Base-by-base conservation (phyloP, 2,113 vertebrate genomes). In the Albula goreensis region DNA sequence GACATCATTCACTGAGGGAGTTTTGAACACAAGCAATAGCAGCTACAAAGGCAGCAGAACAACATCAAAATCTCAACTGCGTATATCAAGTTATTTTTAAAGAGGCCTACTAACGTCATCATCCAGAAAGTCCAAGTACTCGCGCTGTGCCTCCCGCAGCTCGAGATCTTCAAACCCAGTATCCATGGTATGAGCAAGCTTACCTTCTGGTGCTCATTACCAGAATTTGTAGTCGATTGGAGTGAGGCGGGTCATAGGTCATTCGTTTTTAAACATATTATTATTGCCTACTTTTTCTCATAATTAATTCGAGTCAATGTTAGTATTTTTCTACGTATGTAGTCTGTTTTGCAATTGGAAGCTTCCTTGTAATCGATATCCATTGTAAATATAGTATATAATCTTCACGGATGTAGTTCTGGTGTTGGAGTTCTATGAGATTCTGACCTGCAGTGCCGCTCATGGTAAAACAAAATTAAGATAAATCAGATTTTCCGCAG, bases 81-180 rank as follows among this genome's bases (percentile, higher is more conserved):
- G 31, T 41, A 41, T 41, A 41, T 41, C 31, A 81, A 66, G 5
- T 48, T 8, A 52, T 17, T 80, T 22, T 53, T 4, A 31, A 19
- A n/a, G 10, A 80, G 52, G 3, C 15, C 1, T 22, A 31, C 90
- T 53, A 85, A 94, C 93, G 87, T 94, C 91, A 87, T 94, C 94
- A 87, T 94, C 94, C 60, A 94, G 87, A 86, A 94, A 94, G 83
- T 93, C 92, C 82, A 94, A 77, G 77, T 93, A 94, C 60, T 93
- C 92, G 81, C 93, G 89, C 85, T 94, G 92, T 6, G 91, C 93
- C 84, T 94, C 94, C 86, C 91, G 89, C 66, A 93, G 83, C 63
- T 93, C 94, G 1, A 89, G 89, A 49, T 94, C 92, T 77, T 94
- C 92, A 78, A 92, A 88, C 0, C 88, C 90, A 84, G 52, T 51